Evolutionary conservation across 1,140 invertebrate genomes (phyloP), one percentile per base, ranked within the genome.

Genomic region (Globodera ellingtonae): DNA sequence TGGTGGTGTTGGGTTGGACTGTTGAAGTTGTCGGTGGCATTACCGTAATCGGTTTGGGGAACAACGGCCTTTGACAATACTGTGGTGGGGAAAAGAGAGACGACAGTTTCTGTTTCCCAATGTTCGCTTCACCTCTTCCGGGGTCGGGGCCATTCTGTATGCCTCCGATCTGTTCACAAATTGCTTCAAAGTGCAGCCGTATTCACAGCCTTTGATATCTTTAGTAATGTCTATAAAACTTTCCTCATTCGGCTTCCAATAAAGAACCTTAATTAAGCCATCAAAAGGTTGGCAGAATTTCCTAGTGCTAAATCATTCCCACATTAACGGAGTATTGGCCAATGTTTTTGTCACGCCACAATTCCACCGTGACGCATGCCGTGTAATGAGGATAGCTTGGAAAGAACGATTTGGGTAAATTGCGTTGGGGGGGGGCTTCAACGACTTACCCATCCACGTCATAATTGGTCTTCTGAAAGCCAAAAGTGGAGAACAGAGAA

Each of bases 341-440:
- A 6, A 52, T 18, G 44, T n/a, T 52, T 82, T 82, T 82, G 18
- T 48, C 46, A 9, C 79, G 48, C 72, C 72, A 80, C 6, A 81
- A 84, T 71, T 81, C 83, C 44, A 85, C 52, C 13, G 83, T 74
- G 13, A 82, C 84, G 73, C 78, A 81, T 10, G 84, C 44, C 50
- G 79, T 21, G 48, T 83, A 82, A 8, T 77, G 21, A 13, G 81
- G 81, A 62, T 65, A 78, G 52, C 81, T 62, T 35, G 3, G 3
- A 35, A 35, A 35, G 35, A 35, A 2, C 35, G 35, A 35, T 35
- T 35, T 62, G 56, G 56, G 5, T 18, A 62, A 62, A 62, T 10
- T 7, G 50, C 50, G 4, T 52, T 52, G 13, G 56, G 18, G 18
- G 35, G 35, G 35, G 35, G 35, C 35, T 35, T 35, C 35, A 2